Evolutionary conservation across 2,113 vertebrate genomes (phyloP), one percentile per base, ranked within the genome.

Genomic region (Percina caprodes): DNA sequence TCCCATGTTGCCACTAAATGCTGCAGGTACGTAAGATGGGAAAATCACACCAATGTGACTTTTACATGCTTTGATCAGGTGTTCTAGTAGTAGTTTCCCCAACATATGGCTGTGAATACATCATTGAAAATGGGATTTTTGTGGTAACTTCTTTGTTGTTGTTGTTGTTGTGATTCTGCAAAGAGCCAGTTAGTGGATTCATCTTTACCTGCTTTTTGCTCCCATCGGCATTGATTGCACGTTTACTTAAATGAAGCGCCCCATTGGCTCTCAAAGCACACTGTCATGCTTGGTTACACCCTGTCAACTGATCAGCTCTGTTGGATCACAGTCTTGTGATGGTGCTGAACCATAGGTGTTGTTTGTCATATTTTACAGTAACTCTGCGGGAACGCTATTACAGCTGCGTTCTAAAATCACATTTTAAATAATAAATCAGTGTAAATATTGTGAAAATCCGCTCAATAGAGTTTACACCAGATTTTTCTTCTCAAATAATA

Each of bases 181-280:
- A 78, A 70, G 39, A 71, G 19, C 39, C 24, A 71, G 54, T 75
- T 66, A 45, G 70, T 79, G 55, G 46, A 51, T 74, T 83, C 46
- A 68, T 88, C 46, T 82, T 77, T 82, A 88, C 80, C 74, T 78
- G 77, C 65, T 73, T 69, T 80, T 87, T 56, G 70, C 39, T 77
- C 80, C 67, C 75, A 77, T 90, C 49, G 71, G 84, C 86, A 88
- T 80, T 86, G 87, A 89, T 88, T 85, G 80, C 82, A 87, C 74
- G 59, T 90, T 91, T 88, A 83, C 84, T 90, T 90, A 89, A 90
- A 92, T 90, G 76, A 90, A 86, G 85, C 58, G 79, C 71, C 79
- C 88, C 85, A 79, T 74, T 78, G 69, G 83, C 62, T 86, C 84
- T 88, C 86, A 92, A 92, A 93, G 84, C 79, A 51, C 70, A 77